Conservation (phyloP, 2,888 invertebrate species). For the Griposia aprilina region DNA sequence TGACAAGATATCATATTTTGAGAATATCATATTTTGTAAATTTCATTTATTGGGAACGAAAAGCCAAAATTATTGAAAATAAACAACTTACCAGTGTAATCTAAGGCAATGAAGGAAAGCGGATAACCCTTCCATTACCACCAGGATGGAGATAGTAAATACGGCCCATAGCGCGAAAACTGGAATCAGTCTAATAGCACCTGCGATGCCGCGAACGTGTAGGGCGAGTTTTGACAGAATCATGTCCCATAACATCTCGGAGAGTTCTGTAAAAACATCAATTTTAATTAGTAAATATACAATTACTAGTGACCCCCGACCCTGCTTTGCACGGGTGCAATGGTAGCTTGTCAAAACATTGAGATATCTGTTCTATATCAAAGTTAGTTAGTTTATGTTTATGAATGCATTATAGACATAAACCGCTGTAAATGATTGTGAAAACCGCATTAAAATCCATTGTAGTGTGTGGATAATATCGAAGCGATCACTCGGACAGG, state of each 20-base stretch:
- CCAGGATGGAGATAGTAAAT: constrained; percentile 94
- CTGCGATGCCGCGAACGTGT: constrained; percentile 72
- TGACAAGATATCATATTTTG: background rate
- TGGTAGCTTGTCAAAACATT: background rate
- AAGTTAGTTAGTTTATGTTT: background rate
- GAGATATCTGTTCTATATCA: background rate
- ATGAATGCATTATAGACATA: no score
- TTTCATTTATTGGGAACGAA: background rate
- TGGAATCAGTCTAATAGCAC: constrained; percentile 89
- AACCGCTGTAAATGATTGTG: no score
- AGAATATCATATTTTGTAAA: background rate
- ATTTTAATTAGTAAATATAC: constrained; percentile 1
- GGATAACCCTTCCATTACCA: constrained; percentile 97
- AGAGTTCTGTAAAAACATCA: constrained; percentile 91
- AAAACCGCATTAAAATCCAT: no score
- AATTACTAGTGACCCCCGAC: background rate
- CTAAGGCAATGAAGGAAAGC: constrained; percentile 97
- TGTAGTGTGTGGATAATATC: no score
- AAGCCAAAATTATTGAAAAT: background rate
- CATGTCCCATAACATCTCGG: constrained; percentile 95
- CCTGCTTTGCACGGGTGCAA: background rate
- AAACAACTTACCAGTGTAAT: constrained; percentile 93
- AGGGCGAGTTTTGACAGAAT: constrained; percentile 90
- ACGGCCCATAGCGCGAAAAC: constrained; percentile 94
- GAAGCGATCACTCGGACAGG: no score